Conservation (phyloP, 2,888 invertebrate genomes). For the Cryptosula pallasiana region DNA sequence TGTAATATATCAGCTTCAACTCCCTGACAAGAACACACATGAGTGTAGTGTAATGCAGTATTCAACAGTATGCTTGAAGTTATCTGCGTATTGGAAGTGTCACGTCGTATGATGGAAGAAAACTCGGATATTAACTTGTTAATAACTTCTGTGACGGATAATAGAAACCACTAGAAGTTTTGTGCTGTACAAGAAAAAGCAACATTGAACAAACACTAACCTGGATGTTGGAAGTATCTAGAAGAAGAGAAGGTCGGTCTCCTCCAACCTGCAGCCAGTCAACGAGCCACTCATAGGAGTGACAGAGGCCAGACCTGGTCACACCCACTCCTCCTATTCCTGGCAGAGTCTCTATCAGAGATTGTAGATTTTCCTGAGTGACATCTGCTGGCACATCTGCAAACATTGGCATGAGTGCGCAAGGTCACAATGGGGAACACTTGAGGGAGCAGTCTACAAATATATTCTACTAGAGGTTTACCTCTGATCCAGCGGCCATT, state of each 20-base stretch:
- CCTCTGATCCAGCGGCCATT: background rate
- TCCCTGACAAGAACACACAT: background rate
- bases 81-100: too few species aligned
- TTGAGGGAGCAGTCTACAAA: too few species aligned
- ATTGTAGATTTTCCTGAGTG: background rate
- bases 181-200: too few species aligned
- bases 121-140: too few species aligned
- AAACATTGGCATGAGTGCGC: too few species aligned
- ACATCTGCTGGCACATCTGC: conserved; percentile 5
- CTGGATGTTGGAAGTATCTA: background rate
- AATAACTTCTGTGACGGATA: too few species aligned
- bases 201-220: too few species aligned
- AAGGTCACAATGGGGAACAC: too few species aligned
- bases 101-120: too few species aligned
- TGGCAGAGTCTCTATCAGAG: background rate
- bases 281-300: conserved; percentile 2
- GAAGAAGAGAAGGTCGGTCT: background rate
- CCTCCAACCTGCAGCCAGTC: conserved; percentile 17
- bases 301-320: background rate
- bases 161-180: too few species aligned
- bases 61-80: too few species aligned
- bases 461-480: too few species aligned
- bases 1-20: background rate
- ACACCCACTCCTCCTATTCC: background rate
- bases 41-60: background rate